These are phyloP conservation scores for Lepeophtheirus salmonis DNA, from an alignment of 1,140 invertebrate genomes.

Conservation along the genomic window DNA sequence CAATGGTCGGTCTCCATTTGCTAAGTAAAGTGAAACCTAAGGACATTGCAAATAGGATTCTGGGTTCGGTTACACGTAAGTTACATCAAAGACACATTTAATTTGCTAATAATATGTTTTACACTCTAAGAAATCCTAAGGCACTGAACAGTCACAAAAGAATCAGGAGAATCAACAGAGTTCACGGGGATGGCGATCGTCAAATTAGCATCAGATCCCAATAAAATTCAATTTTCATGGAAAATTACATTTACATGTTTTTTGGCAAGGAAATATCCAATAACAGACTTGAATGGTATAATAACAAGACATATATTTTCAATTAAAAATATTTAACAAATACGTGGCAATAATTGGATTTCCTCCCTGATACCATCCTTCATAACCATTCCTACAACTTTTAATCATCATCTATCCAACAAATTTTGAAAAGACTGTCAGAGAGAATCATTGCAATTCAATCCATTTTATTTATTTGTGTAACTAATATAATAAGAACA, in stretches of 20 bases:
- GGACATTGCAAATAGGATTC: not conserved
- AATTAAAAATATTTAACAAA: not conserved
- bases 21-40: constrained; percentile 12
- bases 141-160: not conserved
- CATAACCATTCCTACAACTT: not conserved
- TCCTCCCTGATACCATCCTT: not conserved
- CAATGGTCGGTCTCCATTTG: constrained; percentile 15
- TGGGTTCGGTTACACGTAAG: not conserved
- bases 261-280: constrained; percentile 7
- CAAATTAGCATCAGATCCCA: not conserved
- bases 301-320: not conserved
- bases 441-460: too few relatives aligned
- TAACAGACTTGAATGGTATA: constrained; percentile 7
- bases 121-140: not conserved
- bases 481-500: too few relatives aligned
- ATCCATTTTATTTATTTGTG: too few relatives aligned
- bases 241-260: not conserved
- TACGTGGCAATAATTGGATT: not conserved
- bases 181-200: constrained; percentile 9
- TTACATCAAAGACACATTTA: not conserved
- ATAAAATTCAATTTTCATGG: not conserved
- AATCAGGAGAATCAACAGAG: constrained; percentile 7
- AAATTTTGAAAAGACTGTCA: constrained; percentile 14
- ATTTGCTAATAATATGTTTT: too few relatives aligned
- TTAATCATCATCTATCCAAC: not conserved